phyloP scores from a whole-genome alignment of 2,113 vertebrate genomes.

The Callipepla squamata region DNA sequence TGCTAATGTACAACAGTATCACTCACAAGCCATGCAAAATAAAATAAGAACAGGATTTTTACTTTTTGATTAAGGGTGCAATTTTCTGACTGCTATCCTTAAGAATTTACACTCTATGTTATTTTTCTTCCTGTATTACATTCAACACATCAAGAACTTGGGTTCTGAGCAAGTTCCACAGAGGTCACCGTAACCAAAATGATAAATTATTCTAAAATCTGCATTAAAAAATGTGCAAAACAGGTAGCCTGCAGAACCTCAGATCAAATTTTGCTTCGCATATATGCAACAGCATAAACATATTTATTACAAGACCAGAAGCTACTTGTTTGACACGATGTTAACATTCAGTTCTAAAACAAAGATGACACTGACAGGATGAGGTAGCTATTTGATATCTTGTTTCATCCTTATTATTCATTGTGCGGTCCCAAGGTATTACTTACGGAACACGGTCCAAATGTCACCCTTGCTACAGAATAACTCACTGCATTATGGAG shows the following conservation, averaged over 20 bases:
- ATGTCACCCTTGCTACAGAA: constrained; percentile 11
- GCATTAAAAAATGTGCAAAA: not conserved
- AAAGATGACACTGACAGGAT: constrained; percentile 12
- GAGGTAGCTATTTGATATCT: constrained; percentile 32
- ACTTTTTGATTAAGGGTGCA: not conserved
- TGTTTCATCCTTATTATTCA: constrained; percentile 35
- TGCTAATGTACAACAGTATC: not conserved
- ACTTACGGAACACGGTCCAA: constrained; percentile 32
- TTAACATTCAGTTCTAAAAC: constrained; percentile 32
- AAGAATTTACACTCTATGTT: not conserved
- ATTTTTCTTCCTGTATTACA: not conserved
- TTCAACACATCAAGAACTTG: not conserved
- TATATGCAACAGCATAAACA: not conserved
- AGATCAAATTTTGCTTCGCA: not conserved
- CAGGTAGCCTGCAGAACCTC: not conserved
- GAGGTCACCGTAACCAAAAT: not conserved
- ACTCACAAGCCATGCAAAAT: not conserved
- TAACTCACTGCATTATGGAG: constrained; percentile 12
- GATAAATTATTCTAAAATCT: not conserved
- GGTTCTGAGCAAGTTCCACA: not conserved
- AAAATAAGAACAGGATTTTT: not conserved
- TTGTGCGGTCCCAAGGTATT: not conserved
- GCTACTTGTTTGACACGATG: constrained; percentile 3
- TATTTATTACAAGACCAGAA: constrained; percentile 2
- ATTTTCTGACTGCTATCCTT: not conserved